Conservation (phyloP, 1,140 invertebrate species). For the Anthonomus grandis region DNA sequence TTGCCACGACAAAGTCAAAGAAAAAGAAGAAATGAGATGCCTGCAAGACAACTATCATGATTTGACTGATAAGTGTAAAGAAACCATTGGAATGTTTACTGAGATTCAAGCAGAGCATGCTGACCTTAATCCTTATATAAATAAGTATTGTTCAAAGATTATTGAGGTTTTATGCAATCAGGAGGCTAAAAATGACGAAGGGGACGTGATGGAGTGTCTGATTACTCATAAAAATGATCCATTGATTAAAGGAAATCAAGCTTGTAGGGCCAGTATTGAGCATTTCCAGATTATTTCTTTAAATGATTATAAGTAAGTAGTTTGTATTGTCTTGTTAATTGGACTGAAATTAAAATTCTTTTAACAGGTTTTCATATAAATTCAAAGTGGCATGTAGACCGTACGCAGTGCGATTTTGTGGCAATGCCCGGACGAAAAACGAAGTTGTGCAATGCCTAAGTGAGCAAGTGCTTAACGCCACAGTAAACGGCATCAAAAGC, state of each 20-base stretch:
- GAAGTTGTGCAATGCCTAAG: slow-evolving; percentile 91
- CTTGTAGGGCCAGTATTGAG: slow-evolving; percentile 91
- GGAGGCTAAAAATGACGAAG: slow-evolving; percentile 70
- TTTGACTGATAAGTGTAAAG: slow-evolving; percentile 45
- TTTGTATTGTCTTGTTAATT: not conserved
- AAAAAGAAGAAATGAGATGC: slow-evolving; percentile 87
- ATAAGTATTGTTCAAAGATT: slow-evolving; percentile 73
- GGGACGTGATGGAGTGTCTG: slow-evolving; percentile 90
- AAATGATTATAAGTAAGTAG: slow-evolving; percentile 72
- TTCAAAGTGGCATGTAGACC: slow-evolving; percentile 89
- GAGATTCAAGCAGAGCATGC: slow-evolving; percentile 83
- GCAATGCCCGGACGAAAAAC: slow-evolving; percentile 71
- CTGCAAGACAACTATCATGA: slow-evolving; percentile 87
- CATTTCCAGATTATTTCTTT: slow-evolving; percentile 90
- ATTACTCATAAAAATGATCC: slow-evolving; percentile 89
- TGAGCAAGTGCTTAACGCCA: slow-evolving; percentile 85
- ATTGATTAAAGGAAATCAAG: slow-evolving; percentile 67
- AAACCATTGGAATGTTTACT: slow-evolving; percentile 71
- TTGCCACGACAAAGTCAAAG: slow-evolving; percentile 80
- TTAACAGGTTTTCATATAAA: slow-evolving; percentile 77
- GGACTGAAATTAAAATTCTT: not conserved
- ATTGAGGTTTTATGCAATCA: slow-evolving; percentile 79
- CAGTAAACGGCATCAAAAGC: slow-evolving; percentile 71
- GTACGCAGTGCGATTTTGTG: slow-evolving; percentile 79
- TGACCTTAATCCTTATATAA: slow-evolving; percentile 83